These are phyloP conservation scores for Chaetophractus vellerosus DNA, from an alignment of 2,797 vertebrate genomes.

Conservation along the genomic window DNA sequence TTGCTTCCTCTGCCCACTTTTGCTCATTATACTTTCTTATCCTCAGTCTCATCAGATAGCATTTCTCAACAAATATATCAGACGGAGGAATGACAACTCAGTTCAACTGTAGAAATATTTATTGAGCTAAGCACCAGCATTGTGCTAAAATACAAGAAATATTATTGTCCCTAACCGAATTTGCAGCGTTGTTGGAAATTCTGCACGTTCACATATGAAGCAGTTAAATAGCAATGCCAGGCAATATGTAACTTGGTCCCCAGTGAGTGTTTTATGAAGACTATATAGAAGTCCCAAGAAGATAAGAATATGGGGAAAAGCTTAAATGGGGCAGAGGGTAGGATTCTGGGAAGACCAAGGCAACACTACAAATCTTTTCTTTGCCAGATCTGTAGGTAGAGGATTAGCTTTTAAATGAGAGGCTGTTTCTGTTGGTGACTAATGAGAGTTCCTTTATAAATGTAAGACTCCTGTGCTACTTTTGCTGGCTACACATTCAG, in stretches of 20 bases:
- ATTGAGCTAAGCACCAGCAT: background rate
- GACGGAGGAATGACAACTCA: background rate
- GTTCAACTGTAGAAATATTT: constrained; percentile 12
- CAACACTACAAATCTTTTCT: background rate
- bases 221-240: background rate
- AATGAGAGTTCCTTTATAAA: background rate
- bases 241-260: background rate
- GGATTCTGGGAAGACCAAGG: background rate
- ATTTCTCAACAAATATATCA: constrained; percentile 13
- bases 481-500: background rate
- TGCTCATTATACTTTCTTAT: background rate
- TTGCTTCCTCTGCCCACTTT: background rate
- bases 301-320: background rate
- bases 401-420: constrained; percentile 1
- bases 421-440: background rate
- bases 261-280: background rate
- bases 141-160: background rate
- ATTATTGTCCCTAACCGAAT: background rate
- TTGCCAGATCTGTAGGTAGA: background rate
- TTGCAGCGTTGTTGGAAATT: background rate
- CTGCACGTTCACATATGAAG: background rate
- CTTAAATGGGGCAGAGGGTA: background rate
- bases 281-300: background rate
- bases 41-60: background rate
- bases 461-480: background rate